phyloP scores from a whole-genome alignment of 2,888 invertebrate genomes.

The Hydrotaea diabolus region DNA sequence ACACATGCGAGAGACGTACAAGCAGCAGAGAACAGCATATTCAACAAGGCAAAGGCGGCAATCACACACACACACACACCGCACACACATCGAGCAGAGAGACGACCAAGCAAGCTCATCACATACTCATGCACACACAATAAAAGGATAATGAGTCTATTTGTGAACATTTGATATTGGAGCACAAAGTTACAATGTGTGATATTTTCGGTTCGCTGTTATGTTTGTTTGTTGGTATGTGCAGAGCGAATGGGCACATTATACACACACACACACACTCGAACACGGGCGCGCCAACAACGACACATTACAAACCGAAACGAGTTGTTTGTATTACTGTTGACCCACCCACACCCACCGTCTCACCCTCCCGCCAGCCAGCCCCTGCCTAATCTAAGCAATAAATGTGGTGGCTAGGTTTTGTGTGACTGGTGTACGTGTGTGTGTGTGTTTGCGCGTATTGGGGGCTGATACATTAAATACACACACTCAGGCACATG shows the following conservation, averaged over 20 bases:
- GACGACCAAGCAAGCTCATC: not conserved
- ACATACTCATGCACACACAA: slow-evolving; percentile 44
- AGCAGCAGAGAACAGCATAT: not conserved
- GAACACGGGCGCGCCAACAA: no score
- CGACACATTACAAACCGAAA: not conserved
- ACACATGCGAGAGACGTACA: slow-evolving; percentile 14
- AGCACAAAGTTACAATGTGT: slow-evolving; percentile 58
- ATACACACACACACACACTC: not conserved
- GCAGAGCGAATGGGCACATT: not conserved
- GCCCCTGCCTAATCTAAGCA: slow-evolving; percentile 43
- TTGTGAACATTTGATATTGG: slow-evolving; percentile 60
- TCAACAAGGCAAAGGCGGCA: slow-evolving; percentile 37
- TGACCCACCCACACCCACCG: not conserved
- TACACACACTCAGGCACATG: not conserved
- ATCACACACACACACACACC: slow-evolving; percentile 11
- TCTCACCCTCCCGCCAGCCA: not conserved
- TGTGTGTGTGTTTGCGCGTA: not conserved
- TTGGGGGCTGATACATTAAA: slow-evolving; percentile 42
- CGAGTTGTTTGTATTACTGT: slow-evolving; percentile 12
- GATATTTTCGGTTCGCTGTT: slow-evolving; percentile 50
- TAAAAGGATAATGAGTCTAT: slow-evolving; percentile 63
- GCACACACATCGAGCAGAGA: not conserved
- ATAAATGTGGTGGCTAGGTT: slow-evolving; percentile 31
- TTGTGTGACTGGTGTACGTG: not conserved
- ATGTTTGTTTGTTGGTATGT: not conserved